Evolutionary conservation across 2,888 invertebrate genomes (phyloP), one percentile per base, ranked within the genome.

Genomic region (Mythimna pallens): DNA sequence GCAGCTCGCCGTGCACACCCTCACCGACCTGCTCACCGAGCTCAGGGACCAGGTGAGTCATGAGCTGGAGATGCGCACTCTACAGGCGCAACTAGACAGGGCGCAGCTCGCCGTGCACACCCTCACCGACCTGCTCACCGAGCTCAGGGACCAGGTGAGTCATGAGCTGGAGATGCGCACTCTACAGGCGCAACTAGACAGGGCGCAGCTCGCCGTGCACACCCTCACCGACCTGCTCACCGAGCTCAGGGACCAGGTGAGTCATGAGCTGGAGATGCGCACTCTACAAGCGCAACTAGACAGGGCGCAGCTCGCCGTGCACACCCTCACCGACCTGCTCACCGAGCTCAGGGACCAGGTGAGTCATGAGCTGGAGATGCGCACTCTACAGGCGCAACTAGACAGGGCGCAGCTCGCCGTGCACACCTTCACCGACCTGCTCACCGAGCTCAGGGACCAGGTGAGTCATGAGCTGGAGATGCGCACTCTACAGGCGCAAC

Each of bases 401-500:
- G 52, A 52, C n/a, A 52, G 7, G 3, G 52, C 52, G 52, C 52
- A 52, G 52, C 52, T n/a, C n/a, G 52, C 52, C 52, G 52, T 52
- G 52, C 52, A 52, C 43, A 14, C 96, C 99, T 99, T 70, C 97
- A 99, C n/a, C 97, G 99, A 92, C 36, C 36, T 36, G 36, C 36
- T 36, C 36, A 36, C 36, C 97, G 99, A 79, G 99, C 99, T 14
- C 99, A 99, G 91, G 98, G 98, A 6, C 36, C 36, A 36, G 99
- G 99, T 87, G 99, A 99, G 95, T 36, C 36, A 36, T 36, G 36
- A 36, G 36, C 98, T 99, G 86, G 99, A 99, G 92, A 94, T 99
- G 88, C 97, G 99, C 73, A 98, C 98, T 89, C 97, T 99, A 84
- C 99, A 99, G 91, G 97, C 97, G 12, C 59, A 59, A n/a, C 59